These are phyloP conservation scores for Alloscopus bannaensis DNA, from an alignment of 2,888 invertebrate genomes.

Conservation along the genomic window DNA sequence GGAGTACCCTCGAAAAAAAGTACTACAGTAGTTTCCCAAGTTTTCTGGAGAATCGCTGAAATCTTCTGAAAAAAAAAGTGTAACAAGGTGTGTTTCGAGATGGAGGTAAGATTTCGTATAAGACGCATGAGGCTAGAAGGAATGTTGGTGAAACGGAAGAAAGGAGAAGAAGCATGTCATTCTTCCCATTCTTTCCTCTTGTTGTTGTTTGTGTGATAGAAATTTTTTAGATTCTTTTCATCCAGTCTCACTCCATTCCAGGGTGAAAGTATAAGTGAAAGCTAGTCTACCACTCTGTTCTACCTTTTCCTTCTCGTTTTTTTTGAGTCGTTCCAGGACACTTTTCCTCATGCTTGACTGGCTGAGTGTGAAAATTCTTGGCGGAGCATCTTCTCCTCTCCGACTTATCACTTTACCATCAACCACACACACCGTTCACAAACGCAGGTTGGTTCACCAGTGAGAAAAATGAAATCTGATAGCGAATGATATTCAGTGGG, in stretches of 20 bases:
- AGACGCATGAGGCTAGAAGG: not conserved
- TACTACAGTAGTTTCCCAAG: not conserved
- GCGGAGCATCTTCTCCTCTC: constrained; percentile 29
- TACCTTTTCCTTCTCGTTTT: constrained; percentile 17
- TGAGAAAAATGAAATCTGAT: constrained; percentile 38
- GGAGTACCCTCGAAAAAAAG: too few relatives aligned
- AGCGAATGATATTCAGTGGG: constrained; percentile 47
- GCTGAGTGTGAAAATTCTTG: constrained; percentile 50
- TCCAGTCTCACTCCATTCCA: not conserved
- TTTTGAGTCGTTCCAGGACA: constrained; percentile 40
- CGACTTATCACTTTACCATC: not conserved
- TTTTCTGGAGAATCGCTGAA: constrained; percentile 5
- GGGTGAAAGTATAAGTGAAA: not conserved
- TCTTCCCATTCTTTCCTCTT: constrained; percentile 46
- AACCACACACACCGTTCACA: not conserved
- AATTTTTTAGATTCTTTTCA: constrained; percentile 55
- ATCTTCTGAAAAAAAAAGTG: too few relatives aligned
- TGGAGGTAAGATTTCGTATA: too few relatives aligned
- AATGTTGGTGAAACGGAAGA: too few relatives aligned
- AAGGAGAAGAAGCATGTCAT: constrained; percentile 38
- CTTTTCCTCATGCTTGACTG: constrained; percentile 57
- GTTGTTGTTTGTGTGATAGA: constrained; percentile 54
- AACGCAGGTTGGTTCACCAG: not conserved
- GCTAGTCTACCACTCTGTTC: constrained; percentile 46
- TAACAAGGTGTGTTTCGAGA: constrained; percentile 7